Conservation (phyloP, 1,140 invertebrate species). For the Grapholita molesta region DNA sequence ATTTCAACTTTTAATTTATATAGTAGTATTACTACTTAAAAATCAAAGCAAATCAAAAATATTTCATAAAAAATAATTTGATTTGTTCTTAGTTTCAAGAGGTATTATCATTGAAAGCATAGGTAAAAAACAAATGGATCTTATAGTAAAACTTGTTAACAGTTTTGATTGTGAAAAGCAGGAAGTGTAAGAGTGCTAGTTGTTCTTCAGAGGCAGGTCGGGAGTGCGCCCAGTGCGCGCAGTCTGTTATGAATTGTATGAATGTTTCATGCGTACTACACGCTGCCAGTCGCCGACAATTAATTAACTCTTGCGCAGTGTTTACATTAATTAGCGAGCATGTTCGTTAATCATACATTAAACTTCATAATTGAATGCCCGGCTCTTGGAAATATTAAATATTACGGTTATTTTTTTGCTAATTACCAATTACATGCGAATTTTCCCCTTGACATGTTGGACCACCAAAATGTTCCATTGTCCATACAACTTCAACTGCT, state of each 20-base stretch:
- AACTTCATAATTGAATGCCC: conserved; percentile 36
- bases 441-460: conserved; percentile 12
- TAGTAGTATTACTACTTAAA: too few relatives aligned
- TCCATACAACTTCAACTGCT: conserved; percentile 29
- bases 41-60: too few relatives aligned
- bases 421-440: conserved; percentile 28
- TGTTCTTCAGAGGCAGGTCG: not conserved
- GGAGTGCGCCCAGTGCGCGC: not conserved
- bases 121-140: too few relatives aligned
- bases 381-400: conserved; percentile 44
- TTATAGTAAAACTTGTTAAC: too few relatives aligned
- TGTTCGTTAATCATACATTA: conserved; percentile 55
- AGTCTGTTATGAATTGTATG: conserved; percentile 72
- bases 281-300: conserved; percentile 58
- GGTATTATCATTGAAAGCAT: too few relatives aligned
- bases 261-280: conserved; percentile 69
- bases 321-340: conserved; percentile 68
- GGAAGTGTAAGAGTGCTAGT: too few relatives aligned
- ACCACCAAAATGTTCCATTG: conserved; percentile 33
- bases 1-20: too few relatives aligned
- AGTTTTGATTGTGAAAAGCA: too few relatives aligned
- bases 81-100: too few relatives aligned
- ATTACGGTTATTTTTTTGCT: conserved; percentile 33
- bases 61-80: too few relatives aligned
- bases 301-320: conserved; percentile 64